Conservation (phyloP, 2,113 vertebrate genomes). For the Microcebus tavaratra region DNA sequence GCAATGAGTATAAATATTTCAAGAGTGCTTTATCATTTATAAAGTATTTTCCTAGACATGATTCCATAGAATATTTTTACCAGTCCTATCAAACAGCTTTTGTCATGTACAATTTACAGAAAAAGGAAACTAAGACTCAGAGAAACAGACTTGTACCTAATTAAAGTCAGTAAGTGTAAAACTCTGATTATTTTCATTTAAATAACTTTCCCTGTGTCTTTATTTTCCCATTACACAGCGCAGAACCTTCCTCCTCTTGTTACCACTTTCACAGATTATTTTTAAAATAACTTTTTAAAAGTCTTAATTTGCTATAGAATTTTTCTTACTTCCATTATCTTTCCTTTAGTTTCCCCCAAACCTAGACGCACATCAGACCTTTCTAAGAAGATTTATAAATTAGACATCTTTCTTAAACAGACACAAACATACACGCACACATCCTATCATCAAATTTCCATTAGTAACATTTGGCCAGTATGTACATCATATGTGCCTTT, state of each 20-base stretch:
- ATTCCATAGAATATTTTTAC: neutral
- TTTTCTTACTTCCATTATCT: neutral
- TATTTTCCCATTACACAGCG: neutral
- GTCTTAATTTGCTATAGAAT: neutral
- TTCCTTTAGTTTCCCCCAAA: neutral
- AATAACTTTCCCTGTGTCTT: neutral
- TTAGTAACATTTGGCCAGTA: neutral
- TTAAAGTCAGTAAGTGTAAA: neutral
- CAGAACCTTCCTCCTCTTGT: neutral
- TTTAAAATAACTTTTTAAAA: neutral
- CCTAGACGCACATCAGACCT: neutral
- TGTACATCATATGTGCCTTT: neutral
- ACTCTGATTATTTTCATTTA: neutral
- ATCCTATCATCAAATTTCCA: neutral
- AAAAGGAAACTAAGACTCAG: neutral
- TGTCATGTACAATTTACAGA: neutral
- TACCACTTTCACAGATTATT: neutral
- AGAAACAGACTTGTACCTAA: neutral
- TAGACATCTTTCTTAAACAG: neutral
- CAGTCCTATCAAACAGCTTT: neutral
- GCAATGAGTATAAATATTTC: conserved; percentile 20
- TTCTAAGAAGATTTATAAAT: neutral
- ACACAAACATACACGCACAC: neutral
- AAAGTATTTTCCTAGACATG: neutral
- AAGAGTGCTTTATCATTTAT: conserved; percentile 25